These are phyloP conservation scores for Hemicentrotus pulcherrimus DNA, from an alignment of 35 echinoderm and acorn worm species.

Conservation along the genomic window DNA sequence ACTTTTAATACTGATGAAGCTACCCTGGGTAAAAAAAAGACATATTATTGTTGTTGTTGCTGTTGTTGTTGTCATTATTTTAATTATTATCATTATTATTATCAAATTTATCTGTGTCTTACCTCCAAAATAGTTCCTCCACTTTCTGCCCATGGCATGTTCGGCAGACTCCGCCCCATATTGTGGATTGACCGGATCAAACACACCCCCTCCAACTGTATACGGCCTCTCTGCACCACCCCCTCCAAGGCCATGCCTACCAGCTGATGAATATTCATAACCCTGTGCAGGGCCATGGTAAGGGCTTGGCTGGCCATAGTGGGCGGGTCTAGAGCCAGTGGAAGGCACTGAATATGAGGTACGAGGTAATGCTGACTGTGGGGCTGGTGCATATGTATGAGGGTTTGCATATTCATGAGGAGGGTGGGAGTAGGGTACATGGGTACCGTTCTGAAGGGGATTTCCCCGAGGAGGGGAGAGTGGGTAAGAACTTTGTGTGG, in stretches of 20 bases:
- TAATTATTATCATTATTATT: no score
- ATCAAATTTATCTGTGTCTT: neutral
- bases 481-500: neutral
- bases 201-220: conserved; percentile 24
- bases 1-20: no score
- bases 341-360: conserved; percentile 38
- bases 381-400: neutral
- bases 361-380: conserved; percentile 32
- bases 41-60: no score
- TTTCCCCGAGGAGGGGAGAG: neutral
- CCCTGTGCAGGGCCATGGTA: neutral
- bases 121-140: conserved; percentile 88
- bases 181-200: conserved; percentile 23
- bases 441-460: conserved; percentile 6
- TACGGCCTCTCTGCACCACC: neutral
- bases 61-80: no score
- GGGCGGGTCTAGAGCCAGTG: neutral
- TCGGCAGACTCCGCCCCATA: conserved; percentile 64
- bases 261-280: conserved; percentile 28
- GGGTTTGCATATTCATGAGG: conserved; percentile 47
- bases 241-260: neutral
- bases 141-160: conserved; percentile 72
- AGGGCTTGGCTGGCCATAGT: neutral
- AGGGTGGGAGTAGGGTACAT: conserved; percentile 30
- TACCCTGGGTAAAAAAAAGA: no score